These are phyloP conservation scores for Monochamus saltuarius DNA, from an alignment of 1,140 invertebrate species.

Conservation along the genomic window DNA sequence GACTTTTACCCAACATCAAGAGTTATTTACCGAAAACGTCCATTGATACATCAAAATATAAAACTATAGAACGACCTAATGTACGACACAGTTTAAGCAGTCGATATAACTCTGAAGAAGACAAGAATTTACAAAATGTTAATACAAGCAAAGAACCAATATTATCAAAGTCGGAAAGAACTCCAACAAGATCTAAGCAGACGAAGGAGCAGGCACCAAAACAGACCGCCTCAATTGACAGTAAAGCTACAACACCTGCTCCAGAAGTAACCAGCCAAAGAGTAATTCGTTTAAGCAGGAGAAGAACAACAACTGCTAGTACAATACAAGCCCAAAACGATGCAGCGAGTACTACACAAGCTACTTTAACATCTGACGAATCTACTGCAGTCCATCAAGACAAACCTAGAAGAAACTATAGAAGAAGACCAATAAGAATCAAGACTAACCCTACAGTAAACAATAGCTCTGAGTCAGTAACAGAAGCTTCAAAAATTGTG, in stretches of 20 bases:
- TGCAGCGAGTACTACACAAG: conserved; percentile 9
- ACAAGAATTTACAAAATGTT: too few relatives aligned
- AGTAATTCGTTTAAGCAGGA: conserved; percentile 14
- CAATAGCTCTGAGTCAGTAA: conserved; percentile 17
- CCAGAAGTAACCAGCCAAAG: not conserved
- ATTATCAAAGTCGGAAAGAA: not conserved
- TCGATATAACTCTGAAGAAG: conserved; percentile 28
- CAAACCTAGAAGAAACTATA: conserved; percentile 35
- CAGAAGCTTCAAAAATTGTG: conserved; percentile 27
- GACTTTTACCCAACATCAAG: conserved; percentile 45
- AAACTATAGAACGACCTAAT: conserved; percentile 43
- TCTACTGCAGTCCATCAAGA: not conserved
- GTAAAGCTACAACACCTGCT: not conserved
- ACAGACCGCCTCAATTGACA: not conserved
- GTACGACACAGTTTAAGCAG: conserved; percentile 28
- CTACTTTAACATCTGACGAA: conserved; percentile 1
- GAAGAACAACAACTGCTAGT: conserved; percentile 9
- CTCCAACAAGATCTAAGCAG: conserved; percentile 5
- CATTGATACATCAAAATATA: conserved; percentile 49
- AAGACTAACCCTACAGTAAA: conserved; percentile 23
- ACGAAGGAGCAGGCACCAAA: conserved; percentile 2
- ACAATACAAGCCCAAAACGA: conserved; percentile 17
- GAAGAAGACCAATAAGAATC: conserved; percentile 33
- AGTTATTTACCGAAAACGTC: conserved; percentile 40
- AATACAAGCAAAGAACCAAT: not conserved